Evolutionary conservation across 2,113 vertebrate genomes (phyloP).

Genomic region (Arizona elegans): DNA sequence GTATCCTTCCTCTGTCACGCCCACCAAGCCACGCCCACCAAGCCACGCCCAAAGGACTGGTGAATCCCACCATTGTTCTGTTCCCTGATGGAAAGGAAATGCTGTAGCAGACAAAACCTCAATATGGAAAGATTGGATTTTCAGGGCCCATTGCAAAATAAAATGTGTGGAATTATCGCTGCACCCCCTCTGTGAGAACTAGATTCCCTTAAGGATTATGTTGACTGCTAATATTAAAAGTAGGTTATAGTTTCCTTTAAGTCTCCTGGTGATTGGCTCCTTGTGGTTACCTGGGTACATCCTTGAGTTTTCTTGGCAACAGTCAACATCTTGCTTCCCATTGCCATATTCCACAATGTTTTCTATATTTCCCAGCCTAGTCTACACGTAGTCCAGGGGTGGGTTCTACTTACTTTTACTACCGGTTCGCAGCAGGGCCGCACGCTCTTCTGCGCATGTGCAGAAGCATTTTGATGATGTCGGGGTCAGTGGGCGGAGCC

Average conservation of each 20-base stretch:
- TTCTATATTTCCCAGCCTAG: background rate
- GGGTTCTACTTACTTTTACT: too few relatives aligned
- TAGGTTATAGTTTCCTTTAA: background rate
- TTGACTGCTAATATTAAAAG: background rate
- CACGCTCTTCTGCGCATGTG: too few relatives aligned
- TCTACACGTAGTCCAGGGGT: background rate
- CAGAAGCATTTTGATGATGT: too few relatives aligned
- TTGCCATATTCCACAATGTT: background rate
- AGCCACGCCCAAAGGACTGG: too few relatives aligned
- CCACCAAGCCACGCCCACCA: too few relatives aligned
- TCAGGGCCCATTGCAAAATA: background rate
- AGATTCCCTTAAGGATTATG: background rate
- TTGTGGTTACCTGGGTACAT: background rate
- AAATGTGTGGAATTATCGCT: background rate
- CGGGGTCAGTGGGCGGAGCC: too few relatives aligned
- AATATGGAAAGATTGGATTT: background rate
- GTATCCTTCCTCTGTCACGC: too few relatives aligned
- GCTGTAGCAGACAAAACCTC: background rate
- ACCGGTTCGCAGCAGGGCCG: too few relatives aligned
- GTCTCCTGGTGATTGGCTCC: background rate
- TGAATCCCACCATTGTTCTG: background rate
- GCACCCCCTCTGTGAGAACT: too few relatives aligned
- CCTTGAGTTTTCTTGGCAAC: background rate
- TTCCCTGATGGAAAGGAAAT: background rate
- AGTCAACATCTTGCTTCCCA: background rate